phyloP scores from a whole-genome alignment of 2,888 invertebrate genomes.

The Meganola albula region DNA sequence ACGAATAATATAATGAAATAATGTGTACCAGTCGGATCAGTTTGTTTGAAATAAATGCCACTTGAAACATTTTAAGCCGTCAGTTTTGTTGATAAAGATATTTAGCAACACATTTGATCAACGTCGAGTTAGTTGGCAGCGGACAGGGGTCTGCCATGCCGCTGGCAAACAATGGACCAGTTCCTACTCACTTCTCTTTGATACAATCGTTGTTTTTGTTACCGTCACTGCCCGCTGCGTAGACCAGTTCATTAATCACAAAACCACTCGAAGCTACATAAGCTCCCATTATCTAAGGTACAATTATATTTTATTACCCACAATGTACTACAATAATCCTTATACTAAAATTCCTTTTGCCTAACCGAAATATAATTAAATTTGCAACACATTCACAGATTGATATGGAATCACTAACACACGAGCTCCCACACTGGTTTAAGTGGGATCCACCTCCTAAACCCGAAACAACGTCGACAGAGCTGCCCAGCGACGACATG shows the following conservation, averaged over 20 bases:
- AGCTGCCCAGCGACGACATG: constrained; percentile 56
- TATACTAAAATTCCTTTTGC: no score
- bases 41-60: no score
- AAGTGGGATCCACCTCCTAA: constrained; percentile 69
- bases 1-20: no score
- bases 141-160: constrained; percentile 35
- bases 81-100: constrained; percentile 11
- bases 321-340: background rate
- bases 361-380: no score
- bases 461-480: constrained; percentile 62
- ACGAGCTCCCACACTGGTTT: constrained; percentile 65
- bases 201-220: constrained; percentile 60
- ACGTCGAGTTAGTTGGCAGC: constrained; percentile 27
- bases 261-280: constrained; percentile 56
- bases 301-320: background rate
- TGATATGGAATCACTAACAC: constrained; percentile 59
- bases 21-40: no score
- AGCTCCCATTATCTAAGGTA: constrained; percentile 49
- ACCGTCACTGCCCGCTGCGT: constrained; percentile 42
- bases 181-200: constrained; percentile 54
- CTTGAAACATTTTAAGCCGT: no score
- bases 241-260: constrained; percentile 68
- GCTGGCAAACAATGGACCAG: constrained; percentile 47
- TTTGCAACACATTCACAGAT: constrained; percentile 53
- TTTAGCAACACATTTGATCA: constrained; percentile 27